Evolutionary conservation across 2,888 invertebrate genomes (phyloP).

Genomic region (Meganola albula): DNA sequence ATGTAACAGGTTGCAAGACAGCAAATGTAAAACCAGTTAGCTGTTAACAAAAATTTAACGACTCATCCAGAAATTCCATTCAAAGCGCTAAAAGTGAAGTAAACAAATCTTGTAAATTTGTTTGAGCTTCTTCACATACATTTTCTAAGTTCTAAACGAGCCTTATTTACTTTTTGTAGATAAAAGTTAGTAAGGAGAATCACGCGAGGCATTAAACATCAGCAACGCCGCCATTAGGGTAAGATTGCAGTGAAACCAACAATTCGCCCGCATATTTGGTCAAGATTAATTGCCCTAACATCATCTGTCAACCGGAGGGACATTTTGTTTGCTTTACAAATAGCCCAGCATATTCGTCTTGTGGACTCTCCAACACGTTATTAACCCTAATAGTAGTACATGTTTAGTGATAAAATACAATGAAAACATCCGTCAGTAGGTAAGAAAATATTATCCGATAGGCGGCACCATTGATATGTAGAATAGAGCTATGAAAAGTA

Average conservation of each 20-base stretch:
- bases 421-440: too few relatives aligned
- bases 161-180: slow-evolving; percentile 13
- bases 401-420: too few relatives aligned
- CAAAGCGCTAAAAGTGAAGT: slow-evolving; percentile 8
- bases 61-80: slow-evolving; percentile 5
- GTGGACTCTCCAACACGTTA: slow-evolving; percentile 44
- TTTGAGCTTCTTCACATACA: background rate
- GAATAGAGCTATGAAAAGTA: too few relatives aligned
- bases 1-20: too few relatives aligned
- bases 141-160: slow-evolving; percentile 8
- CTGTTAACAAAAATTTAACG: too few relatives aligned
- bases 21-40: too few relatives aligned
- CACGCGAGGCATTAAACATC: slow-evolving; percentile 29
- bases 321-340: slow-evolving; percentile 65
- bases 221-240: slow-evolving; percentile 51
- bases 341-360: slow-evolving; percentile 50
- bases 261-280: slow-evolving; percentile 70
- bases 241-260: slow-evolving; percentile 47
- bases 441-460: too few relatives aligned
- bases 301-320: slow-evolving; percentile 67
- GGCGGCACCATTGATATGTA: too few relatives aligned
- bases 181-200: slow-evolving; percentile 19
- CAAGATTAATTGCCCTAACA: slow-evolving; percentile 72
- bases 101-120: slow-evolving; percentile 6
- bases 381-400: too few relatives aligned